Evolutionary conservation across 2,888 invertebrate species (phyloP).

Genomic region (Helobdella robusta): DNA sequence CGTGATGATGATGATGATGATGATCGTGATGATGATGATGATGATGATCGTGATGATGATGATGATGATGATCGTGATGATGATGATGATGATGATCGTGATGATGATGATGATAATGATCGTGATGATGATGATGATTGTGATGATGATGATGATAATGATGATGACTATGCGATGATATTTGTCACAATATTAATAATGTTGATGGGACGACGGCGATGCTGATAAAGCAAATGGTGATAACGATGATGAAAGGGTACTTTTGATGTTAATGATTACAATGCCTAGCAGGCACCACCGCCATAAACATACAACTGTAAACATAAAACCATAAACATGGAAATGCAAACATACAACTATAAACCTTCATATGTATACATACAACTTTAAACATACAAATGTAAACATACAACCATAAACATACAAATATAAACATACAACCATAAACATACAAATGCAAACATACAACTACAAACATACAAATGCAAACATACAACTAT

Average conservation of each 20-base stretch:
- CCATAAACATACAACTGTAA: too few relatives aligned
- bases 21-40: constrained; percentile 21
- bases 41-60: constrained; percentile 18
- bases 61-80: constrained; percentile 19
- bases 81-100: constrained; percentile 24
- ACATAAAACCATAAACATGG: too few relatives aligned
- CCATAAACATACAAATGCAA: too few relatives aligned
- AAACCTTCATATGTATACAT: too few relatives aligned
- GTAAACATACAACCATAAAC: too few relatives aligned
- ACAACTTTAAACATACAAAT: too few relatives aligned
- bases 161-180: constrained; percentile 11
- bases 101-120: neutral
- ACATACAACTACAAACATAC: too few relatives aligned
- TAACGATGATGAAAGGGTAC: neutral
- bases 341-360: too few relatives aligned
- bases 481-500: too few relatives aligned
- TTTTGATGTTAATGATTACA: neutral
- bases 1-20: constrained; percentile 30
- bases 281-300: too few relatives aligned
- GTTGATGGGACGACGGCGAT: neutral
- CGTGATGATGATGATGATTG: constrained; percentile 25
- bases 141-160: constrained; percentile 23
- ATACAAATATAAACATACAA: too few relatives aligned
- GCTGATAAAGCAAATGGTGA: neutral
- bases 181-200: too few relatives aligned